A percentile compares a stretch with the other conserved stretches of the same genome.
These are phyloP conservation scores for Chromoteleia sp. DNA, from an alignment of 2,888 invertebrate genomes.

Conservation along the genomic window DNA sequence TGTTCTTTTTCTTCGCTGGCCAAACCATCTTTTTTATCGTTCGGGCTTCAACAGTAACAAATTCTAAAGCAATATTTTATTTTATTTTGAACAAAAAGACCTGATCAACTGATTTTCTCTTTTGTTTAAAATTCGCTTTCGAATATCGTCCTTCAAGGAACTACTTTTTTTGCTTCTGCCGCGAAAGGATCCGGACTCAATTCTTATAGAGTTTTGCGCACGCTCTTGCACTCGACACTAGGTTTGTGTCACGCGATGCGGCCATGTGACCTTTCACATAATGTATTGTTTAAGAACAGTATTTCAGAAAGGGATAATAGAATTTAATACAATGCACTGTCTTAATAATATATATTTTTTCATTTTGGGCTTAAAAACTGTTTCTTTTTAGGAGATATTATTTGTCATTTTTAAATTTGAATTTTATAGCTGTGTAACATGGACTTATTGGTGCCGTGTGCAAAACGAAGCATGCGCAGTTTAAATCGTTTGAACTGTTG, in stretches of 20 bases:
- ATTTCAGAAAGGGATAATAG: too few species aligned
- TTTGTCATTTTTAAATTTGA: slow-evolving; percentile 30
- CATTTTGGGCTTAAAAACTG: not conserved
- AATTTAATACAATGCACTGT: too few species aligned
- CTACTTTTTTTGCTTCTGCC: slow-evolving; percentile 30
- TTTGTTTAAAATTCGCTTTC: slow-evolving; percentile 2
- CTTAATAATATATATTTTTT: too few species aligned
- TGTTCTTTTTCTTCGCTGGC: slow-evolving; percentile 75
- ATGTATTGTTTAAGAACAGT: not conserved
- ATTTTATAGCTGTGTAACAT: slow-evolving; percentile 28
- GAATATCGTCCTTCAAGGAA: slow-evolving; percentile 22
- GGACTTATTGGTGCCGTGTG: slow-evolving; percentile 71
- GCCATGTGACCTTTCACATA: slow-evolving; percentile 16
- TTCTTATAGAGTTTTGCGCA: slow-evolving; percentile 63
- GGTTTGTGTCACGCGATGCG: slow-evolving; percentile 36
- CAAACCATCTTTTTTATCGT: slow-evolving; percentile 77
- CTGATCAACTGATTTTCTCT: not conserved
- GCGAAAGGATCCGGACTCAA: slow-evolving; percentile 37
- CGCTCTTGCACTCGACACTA: slow-evolving; percentile 53
- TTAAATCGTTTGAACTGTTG: slow-evolving; percentile 18
- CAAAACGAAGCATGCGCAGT: slow-evolving; percentile 71
- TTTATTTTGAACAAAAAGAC: not conserved
- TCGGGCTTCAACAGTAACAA: slow-evolving; percentile 4
- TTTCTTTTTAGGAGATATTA: not conserved
- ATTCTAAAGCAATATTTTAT: not conserved